Percentiles rank a stretch among this genome's conserved stretches.
Conservation (phyloP, 2,113 vertebrate genomes). For the Recurvirostra avosetta region DNA sequence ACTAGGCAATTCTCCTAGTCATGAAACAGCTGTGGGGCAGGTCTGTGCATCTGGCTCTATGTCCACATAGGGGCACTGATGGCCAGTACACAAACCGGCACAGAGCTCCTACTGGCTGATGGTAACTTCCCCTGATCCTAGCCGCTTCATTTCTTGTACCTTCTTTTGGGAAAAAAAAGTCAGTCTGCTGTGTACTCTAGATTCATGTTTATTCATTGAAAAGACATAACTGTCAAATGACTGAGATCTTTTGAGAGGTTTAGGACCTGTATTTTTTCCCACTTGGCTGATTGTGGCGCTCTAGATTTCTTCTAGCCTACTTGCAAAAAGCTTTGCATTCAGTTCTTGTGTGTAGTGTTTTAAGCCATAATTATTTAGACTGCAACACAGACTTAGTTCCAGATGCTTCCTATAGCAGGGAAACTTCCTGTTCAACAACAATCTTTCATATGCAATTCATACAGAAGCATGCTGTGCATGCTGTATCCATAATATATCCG, state of each 20-base stretch:
- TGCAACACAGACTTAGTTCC: background rate
- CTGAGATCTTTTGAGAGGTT: background rate
- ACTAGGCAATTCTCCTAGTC: background rate
- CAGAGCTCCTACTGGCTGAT: background rate
- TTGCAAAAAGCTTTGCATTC: background rate
- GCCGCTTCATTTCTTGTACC: background rate
- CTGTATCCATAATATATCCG: rapidly evolving
- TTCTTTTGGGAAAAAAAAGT: background rate
- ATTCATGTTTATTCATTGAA: background rate
- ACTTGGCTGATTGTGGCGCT: background rate
- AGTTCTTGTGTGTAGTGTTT: background rate
- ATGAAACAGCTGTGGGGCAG: background rate
- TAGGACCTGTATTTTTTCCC: background rate
- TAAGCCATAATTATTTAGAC: background rate
- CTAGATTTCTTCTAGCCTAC: background rate
- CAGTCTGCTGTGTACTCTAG: background rate
- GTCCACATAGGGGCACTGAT: background rate
- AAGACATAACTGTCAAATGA: background rate
- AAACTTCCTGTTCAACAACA: background rate
- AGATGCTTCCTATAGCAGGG: background rate
- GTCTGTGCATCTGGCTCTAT: background rate
- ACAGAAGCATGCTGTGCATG: background rate
- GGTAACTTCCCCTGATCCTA: background rate
- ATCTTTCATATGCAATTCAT: background rate
- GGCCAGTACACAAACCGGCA: background rate